These are phyloP conservation scores for Ectropis grisescens DNA, from an alignment of 1,140 invertebrate species.

Conservation along the genomic window DNA sequence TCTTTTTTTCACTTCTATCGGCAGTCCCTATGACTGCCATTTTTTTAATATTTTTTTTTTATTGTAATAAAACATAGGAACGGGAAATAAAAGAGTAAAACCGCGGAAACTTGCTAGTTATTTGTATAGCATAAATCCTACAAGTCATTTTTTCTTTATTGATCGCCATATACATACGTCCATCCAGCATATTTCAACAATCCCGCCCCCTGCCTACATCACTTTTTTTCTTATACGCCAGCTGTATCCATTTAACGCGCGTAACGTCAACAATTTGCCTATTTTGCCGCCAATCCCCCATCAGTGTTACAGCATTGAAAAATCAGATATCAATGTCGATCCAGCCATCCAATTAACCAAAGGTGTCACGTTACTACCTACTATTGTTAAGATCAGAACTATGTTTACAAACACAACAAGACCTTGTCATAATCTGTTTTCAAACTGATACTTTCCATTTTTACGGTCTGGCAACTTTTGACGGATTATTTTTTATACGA, in stretches of 20 bases:
- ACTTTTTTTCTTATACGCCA: slow-evolving; percentile 22
- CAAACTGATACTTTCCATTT: slow-evolving; percentile 48
- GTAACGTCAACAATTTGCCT: slow-evolving; percentile 61
- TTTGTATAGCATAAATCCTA: too few relatives aligned
- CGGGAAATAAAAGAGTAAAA: too few relatives aligned
- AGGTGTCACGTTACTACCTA: slow-evolving; percentile 58
- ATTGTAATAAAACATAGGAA: too few relatives aligned
- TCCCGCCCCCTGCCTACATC: too few relatives aligned
- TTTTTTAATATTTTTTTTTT: too few relatives aligned
- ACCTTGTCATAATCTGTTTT: slow-evolving; percentile 67
- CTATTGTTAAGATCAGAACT: slow-evolving; percentile 36
- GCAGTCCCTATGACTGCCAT: too few relatives aligned
- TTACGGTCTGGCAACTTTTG: slow-evolving; percentile 51
- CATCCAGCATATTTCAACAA: too few relatives aligned
- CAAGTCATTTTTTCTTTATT: too few relatives aligned
- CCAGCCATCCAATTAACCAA: slow-evolving; percentile 43
- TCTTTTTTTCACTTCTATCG: too few relatives aligned
- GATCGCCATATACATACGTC: too few relatives aligned
- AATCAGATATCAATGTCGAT: slow-evolving; percentile 50
- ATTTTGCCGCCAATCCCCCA: slow-evolving; percentile 36
- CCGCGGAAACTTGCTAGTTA: too few relatives aligned
- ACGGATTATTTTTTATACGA: too few relatives aligned
- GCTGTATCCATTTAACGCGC: slow-evolving; percentile 33
- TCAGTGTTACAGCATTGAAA: slow-evolving; percentile 36
- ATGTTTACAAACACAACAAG: slow-evolving; percentile 68